Percentiles rank a stretch among this genome's conserved stretches.
phyloP scores from a whole-genome alignment of 2,888 invertebrate species.

The Hartigia nigra region DNA sequence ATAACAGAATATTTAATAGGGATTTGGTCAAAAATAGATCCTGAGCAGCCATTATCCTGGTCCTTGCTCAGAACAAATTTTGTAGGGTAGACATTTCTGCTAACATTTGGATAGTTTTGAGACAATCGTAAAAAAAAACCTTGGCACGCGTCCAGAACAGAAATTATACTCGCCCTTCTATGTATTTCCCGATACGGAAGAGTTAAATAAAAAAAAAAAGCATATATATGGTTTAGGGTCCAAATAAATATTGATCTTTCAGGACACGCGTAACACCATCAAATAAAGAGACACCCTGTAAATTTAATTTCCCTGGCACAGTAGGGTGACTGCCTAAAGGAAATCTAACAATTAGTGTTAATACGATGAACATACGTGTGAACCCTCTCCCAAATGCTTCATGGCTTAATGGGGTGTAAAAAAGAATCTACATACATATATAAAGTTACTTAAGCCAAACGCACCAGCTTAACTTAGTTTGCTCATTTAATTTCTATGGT shows the following conservation, averaged over 20 bases:
- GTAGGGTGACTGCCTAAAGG: background rate
- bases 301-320: background rate
- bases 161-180: background rate
- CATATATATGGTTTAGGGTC: background rate
- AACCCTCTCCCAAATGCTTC: background rate
- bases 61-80: background rate
- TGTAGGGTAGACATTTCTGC: background rate
- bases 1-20: background rate
- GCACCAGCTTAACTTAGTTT: background rate
- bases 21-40: background rate
- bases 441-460: background rate
- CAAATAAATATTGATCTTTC: background rate
- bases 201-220: background rate
- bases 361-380: background rate
- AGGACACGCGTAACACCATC: background rate
- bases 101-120: background rate
- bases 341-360: background rate
- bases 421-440: background rate
- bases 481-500: background rate
- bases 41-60: background rate
- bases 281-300: background rate
- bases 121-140: background rate
- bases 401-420: background rate
- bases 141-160: background rate
- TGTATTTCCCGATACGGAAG: background rate